These are phyloP conservation scores for Drosophila burlai DNA, from an alignment of 1,140 invertebrate species.

Conservation along the genomic window DNA sequence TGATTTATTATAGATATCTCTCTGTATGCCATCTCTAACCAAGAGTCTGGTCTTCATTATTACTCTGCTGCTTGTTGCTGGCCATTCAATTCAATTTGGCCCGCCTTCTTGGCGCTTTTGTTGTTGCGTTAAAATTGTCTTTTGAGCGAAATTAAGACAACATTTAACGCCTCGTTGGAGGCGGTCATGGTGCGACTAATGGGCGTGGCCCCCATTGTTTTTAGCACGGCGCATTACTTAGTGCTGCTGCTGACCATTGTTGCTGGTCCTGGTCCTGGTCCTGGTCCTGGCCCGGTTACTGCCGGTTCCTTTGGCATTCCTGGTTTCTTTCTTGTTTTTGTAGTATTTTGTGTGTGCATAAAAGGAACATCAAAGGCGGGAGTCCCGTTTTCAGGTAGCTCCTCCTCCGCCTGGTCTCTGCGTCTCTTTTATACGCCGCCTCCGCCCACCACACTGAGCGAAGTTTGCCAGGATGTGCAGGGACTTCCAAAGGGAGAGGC, in stretches of 20 bases:
- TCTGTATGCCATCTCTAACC: not conserved
- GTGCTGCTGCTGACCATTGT: constrained; percentile 32
- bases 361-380: constrained; percentile 14
- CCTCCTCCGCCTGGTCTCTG: not conserved
- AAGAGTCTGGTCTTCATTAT: constrained; percentile 6
- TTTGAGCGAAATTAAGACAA: constrained; percentile 68
- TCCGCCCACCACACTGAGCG: not conserved
- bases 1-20: not conserved
- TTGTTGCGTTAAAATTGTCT: constrained; percentile 23
- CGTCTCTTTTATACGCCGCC: not conserved
- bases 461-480: not conserved
- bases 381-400: constrained; percentile 6
- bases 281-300: not conserved
- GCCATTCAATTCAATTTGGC: constrained; percentile 43
- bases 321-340: not conserved
- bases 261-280: constrained; percentile 2
- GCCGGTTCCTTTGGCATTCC: constrained; percentile 1
- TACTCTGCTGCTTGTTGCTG: not conserved
- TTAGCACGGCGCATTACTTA: constrained; percentile 34
- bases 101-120: constrained; percentile 6
- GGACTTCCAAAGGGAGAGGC: too few species aligned
- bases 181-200: constrained; percentile 25
- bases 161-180: constrained; percentile 62
- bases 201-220: constrained; percentile 45
- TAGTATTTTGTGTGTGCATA: not conserved